phyloP scores from a whole-genome alignment of 2,888 invertebrate species.

The Nomada lathburiana region DNA sequence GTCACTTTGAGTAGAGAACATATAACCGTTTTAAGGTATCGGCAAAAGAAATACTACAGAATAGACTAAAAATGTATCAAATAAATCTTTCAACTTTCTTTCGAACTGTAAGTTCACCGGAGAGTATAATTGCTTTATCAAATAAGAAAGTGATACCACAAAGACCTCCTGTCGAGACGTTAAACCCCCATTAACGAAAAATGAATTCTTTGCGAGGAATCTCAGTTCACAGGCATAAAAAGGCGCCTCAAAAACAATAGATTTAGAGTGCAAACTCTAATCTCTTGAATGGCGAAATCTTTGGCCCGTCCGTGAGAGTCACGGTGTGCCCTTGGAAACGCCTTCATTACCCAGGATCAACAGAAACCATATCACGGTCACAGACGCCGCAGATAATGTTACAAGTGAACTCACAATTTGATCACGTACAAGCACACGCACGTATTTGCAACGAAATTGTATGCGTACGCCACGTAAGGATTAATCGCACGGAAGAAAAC shows the following conservation, averaged over 20 bases:
- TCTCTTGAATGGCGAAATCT: constrained; percentile 14
- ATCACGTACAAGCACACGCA: not conserved
- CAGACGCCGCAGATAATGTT: constrained; percentile 34
- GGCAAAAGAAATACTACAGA: not conserved
- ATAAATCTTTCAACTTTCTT: not conserved
- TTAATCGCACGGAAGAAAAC: constrained; percentile 40
- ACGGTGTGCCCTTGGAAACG: constrained; percentile 58
- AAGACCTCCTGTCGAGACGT: not conserved
- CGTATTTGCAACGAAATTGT: not conserved
- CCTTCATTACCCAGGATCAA: constrained; percentile 54
- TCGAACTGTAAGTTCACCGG: not conserved
- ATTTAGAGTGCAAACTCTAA: not conserved
- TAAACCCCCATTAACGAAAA: not conserved
- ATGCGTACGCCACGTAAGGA: not conserved
- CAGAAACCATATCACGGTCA: constrained; percentile 57
- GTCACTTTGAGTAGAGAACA: not conserved
- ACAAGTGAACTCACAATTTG: constrained; percentile 17
- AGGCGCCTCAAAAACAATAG: constrained; percentile 21
- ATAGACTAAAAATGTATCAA: not conserved
- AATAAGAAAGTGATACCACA: not conserved
- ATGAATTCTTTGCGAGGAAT: not conserved
- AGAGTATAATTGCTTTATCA: constrained; percentile 6
- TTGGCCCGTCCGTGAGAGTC: constrained; percentile 4
- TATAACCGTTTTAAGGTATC: not conserved
- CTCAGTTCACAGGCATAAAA: not conserved